Base-by-base conservation (phyloP, 2,888 invertebrate genomes). In the Stegana nigrithorax region DNA sequence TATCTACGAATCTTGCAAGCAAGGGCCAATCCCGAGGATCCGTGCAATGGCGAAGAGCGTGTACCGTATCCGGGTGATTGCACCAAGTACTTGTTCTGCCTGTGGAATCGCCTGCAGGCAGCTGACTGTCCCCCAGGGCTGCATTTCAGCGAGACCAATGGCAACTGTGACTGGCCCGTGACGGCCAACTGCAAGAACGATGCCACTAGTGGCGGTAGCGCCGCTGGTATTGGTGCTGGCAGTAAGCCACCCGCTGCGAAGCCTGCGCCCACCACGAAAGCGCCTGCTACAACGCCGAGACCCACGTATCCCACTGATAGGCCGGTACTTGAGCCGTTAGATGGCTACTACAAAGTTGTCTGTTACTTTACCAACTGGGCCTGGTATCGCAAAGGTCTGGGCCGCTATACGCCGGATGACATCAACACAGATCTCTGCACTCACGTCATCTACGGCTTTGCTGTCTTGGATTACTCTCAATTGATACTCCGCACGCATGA, bases 291-390 rank as follows among this genome's bases (percentile, higher is more conserved):
- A 12, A 82, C 83, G 0, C 65, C 77, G 1, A 68, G 78, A 59
- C 82, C 84, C 6, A 81, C 81, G 0, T 83, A 81, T 60, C 83
- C 80, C 44, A 82, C 82, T 0, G 80, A 83, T 36, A 80, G 78
- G 62, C 78, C 84, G 4, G 62, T 67, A 4, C 86, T 87, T 65
- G 86, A 85, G 59, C 89, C 86, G 53, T 82, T 90, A 65, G 86
- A 88, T 81, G 93, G 92, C 17, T 88, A 90, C 64, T 94, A 90
- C 82, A 94, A 94, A 84, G 89, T 95, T 0, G 93, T 95, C 0
- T 96, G 95, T 79, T 96, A 96, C 85, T 96, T 95, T 84, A 95
- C 96, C 0, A 96, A 96, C 81, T 96, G 96, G 96, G 94, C 96
- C 0, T 95, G 95, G 94, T 95, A 95, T 80, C 88, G 95, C 25